Evolutionary conservation across 2,888 invertebrate genomes (phyloP).

Genomic region (Stictocephala bisonia): DNA sequence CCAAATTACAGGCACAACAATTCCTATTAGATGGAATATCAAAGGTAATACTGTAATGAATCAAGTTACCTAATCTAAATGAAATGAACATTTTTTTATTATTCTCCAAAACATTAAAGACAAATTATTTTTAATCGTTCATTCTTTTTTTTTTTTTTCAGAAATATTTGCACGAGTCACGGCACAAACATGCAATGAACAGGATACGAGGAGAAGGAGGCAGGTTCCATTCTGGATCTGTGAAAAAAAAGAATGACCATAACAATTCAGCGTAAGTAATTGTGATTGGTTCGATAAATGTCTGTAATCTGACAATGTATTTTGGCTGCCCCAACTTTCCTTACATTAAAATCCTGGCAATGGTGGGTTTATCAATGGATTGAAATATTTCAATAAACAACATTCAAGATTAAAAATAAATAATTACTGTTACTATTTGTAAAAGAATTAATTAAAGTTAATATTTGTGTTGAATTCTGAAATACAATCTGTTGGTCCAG

Average conservation of each 20-base stretch:
- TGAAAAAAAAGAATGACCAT: conserved; percentile 59
- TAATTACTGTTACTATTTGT: no score
- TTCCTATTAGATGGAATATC: no score
- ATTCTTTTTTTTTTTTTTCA: conserved; percentile 67
- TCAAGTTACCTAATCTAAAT: neutral
- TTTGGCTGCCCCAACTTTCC: neutral
- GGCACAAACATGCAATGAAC: conserved; percentile 98
- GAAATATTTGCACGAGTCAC: conserved; percentile 99
- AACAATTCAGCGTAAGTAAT: conserved; percentile 24
- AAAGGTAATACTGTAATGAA: neutral
- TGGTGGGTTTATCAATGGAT: neutral
- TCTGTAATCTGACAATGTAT: neutral
- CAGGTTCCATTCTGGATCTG: conserved; percentile 84
- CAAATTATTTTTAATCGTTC: neutral
- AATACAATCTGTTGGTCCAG: neutral
- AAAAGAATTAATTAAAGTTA: neutral
- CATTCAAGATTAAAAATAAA: no score
- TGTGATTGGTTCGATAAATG: no score
- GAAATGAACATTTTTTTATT: neutral
- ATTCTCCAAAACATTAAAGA: neutral
- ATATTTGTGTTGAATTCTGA: neutral
- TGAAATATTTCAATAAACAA: neutral
- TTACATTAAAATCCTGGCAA: neutral
- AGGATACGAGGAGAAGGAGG: conserved; percentile 97
- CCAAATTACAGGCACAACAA: no score